A percentile compares a stretch with the other conserved stretches of the same genome.
phyloP scores from a whole-genome alignment of 2,113 vertebrate genomes.

The Amazona vittata region DNA sequence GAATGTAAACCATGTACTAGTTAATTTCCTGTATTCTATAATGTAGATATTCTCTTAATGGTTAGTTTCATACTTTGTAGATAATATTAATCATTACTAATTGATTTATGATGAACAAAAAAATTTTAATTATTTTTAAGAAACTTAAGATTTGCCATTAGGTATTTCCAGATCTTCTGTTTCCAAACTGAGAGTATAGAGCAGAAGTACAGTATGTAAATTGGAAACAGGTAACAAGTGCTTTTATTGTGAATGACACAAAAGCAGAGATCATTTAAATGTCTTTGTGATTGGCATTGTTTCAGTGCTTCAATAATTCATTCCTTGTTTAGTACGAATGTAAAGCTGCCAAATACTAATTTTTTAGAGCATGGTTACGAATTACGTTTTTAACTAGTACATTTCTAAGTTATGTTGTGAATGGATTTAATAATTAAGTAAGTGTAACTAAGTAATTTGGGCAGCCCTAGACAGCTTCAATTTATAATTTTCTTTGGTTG shows the following conservation, averaged over 20 bases:
- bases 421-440: constrained; percentile 50
- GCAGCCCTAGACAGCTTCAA: not conserved
- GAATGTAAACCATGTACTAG: not conserved
- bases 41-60: not conserved
- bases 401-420: not conserved
- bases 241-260: constrained; percentile 35
- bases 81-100: constrained; percentile 40
- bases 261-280: constrained; percentile 15
- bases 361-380: not conserved
- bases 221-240: constrained; percentile 50
- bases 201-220: constrained; percentile 60
- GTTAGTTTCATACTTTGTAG: not conserved
- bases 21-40: constrained; percentile 2
- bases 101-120: constrained; percentile 48
- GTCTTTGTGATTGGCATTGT: not conserved
- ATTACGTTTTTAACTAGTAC: not conserved
- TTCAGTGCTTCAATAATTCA: constrained; percentile 24
- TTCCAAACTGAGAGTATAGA: constrained; percentile 28
- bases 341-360: constrained; percentile 20
- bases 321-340: not conserved
- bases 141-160: constrained; percentile 45
- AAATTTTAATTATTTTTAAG: constrained; percentile 20
- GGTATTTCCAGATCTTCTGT: constrained; percentile 46
- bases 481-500: not conserved
- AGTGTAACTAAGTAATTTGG: not conserved